Evolutionary conservation across 2,113 vertebrate species (phyloP), one percentile per base, ranked within the genome.

Genomic region (Salvelinus namaycush): DNA sequence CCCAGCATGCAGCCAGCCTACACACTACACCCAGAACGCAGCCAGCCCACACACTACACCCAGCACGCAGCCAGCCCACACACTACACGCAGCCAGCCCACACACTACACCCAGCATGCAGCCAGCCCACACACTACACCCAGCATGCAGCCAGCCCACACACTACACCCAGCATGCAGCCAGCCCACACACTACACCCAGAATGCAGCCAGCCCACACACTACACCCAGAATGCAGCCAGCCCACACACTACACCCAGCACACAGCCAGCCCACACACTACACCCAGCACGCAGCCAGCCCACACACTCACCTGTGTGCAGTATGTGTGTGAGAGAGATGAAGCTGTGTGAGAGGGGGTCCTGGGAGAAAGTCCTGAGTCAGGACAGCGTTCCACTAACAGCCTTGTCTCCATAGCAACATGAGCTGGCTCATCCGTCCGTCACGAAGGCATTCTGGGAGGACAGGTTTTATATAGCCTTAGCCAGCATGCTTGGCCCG

Each of bases 401-500:
- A 71, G 84, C 86, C 77, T 71, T 68, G 48, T 89, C 78, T 70
- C 92, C 90, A 87, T 81, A 87, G 87, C 86, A 92, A 93, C 91
- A 1, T 66, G 73, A 79, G 83, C 84, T 85, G 90, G 89, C 88
- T 89, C 87, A 88, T 89, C 91, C 81, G 82, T 81, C 86, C 24
- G 48, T 73, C 84, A 90, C 87, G 91, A 92, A 93, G 81, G 86
- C 88, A 90, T 91, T 89, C 87, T 90, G 88, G 86, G 88, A 88
- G 84, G 90, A 86, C 90, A 92, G 89, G 89, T 94, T 94, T 94
- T 94, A 93, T 92, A 93, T 91, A 91, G 91, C 90, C 83, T 80
- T 76, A 70, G 77, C 85, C 90, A 84, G 85, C 87, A 83, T 82
- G 82, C 80, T 83, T 81, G 81, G 86, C 82, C 87, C 66, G 85